Percentiles rank a stretch among this genome's conserved stretches.
Conservation (phyloP, 2,888 invertebrate species). For the Drosophila lacicola region DNA sequence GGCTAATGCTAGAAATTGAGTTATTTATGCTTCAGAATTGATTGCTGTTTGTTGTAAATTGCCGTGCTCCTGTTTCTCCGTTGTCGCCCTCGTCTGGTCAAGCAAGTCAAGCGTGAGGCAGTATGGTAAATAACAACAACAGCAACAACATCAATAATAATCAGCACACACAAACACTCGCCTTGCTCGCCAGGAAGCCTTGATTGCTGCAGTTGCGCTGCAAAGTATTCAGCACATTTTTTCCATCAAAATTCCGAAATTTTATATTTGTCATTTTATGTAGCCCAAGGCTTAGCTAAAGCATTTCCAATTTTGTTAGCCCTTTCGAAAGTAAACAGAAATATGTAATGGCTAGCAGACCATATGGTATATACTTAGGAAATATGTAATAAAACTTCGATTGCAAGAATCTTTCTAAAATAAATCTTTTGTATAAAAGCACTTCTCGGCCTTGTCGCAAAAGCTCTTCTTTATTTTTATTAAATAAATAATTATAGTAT, state of each 20-base stretch:
- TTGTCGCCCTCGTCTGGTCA: constrained; percentile 11
- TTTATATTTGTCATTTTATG: background rate
- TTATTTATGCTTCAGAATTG: constrained; percentile 77
- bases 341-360: too few species aligned
- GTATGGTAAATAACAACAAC: constrained; percentile 20
- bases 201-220: background rate
- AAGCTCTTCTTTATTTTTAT: too few species aligned
- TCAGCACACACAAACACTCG: background rate
- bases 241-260: background rate
- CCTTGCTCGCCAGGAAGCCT: too few species aligned
- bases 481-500: too few species aligned
- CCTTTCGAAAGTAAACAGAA: too few species aligned
- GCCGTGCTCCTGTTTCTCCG: background rate
- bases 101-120: constrained; percentile 22
- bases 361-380: too few species aligned
- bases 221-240: constrained; percentile 16
- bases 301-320: too few species aligned
- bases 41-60: constrained; percentile 73
- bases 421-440: too few species aligned
- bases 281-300: too few species aligned
- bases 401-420: too few species aligned
- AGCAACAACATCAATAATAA: constrained; percentile 2
- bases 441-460: too few species aligned
- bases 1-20: constrained; percentile 69
- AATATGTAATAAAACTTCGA: too few species aligned